Evolutionary conservation across 1,140 invertebrate genomes (phyloP), one percentile per base, ranked within the genome.

Genomic region (Sycophila sp.): DNA sequence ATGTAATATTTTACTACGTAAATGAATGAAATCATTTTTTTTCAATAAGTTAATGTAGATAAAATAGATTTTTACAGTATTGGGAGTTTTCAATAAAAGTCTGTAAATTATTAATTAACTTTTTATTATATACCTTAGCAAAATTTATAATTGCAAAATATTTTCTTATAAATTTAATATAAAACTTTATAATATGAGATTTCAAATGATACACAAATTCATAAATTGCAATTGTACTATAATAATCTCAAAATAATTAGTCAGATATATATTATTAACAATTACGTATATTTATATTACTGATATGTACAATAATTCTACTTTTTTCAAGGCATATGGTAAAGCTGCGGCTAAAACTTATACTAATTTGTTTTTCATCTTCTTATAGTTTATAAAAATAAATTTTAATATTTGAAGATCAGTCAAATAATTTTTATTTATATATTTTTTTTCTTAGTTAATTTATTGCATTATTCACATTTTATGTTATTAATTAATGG

Each of bases 351-450:
- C 36, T 32, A 45, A 58, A 67, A n/a, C n/a, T 7, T 49, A 59
- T 38, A 49, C 36, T 59, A 53, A 45, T 56, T 32, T 34, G 13
- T 30, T 30, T n/a, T 53, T 42, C 45, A 30, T 49, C n/a, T 51
- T 42, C 13, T 40, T 58, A 32, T 26, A 40, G 32, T 58, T 42
- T 69, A 69, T 62, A 69, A 69, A 69, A 69, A 69, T 69, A 69
- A 62, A 63, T 62, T 42, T 69, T 22, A 69, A 53, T 34, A 51
- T 49, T 49, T 28, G 30, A 34, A 45, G 34, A 47, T 6, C 34
- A 36, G 24, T 49, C 13, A 51, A 51, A 60, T 45, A 40, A 53
- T 40, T 63, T 69, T 69, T 45, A 55, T 69, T 51, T 2, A 11
- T 47, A 15, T 36, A 47, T 51, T 68, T 40, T 60, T 15, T 26